phyloP scores from a whole-genome alignment of 2,113 vertebrate genomes.

The Silurus glanis region DNA sequence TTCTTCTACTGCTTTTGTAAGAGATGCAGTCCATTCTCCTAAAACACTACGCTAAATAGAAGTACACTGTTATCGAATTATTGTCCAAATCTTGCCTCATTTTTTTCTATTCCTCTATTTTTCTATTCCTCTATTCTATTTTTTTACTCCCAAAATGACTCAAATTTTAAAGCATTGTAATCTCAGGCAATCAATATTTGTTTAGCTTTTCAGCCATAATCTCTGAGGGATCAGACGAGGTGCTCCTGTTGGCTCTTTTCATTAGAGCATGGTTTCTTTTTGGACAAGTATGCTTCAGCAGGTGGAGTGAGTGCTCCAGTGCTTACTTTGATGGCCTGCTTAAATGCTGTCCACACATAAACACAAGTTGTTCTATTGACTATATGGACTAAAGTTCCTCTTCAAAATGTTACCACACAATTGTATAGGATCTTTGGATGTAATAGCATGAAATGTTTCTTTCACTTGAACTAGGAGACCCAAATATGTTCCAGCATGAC shows the following conservation, averaged over 20 bases:
- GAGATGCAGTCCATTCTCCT: not conserved
- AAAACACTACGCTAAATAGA: slow-evolving; percentile 28
- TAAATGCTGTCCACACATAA: not conserved
- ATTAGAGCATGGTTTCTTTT: not conserved
- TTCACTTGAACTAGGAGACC: too few relatives aligned
- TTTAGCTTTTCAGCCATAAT: slow-evolving; percentile 6
- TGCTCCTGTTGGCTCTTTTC: not conserved
- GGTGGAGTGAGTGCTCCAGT: not conserved
- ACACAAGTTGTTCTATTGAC: not conserved
- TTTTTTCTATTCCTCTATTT: not conserved
- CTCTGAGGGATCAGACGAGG: not conserved
- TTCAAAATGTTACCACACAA: too few relatives aligned
- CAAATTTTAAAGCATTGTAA: not conserved
- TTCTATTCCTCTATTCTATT: too few relatives aligned
- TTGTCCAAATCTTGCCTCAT: slow-evolving; percentile 27
- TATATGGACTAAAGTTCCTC: too few relatives aligned
- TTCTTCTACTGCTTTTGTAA: too few relatives aligned
- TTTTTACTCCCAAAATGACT: not conserved
- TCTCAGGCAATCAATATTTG: slow-evolving; percentile 9
- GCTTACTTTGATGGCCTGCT: not conserved
- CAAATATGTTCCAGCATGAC: too few relatives aligned
- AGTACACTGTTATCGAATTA: slow-evolving; percentile 36
- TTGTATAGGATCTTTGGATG: too few relatives aligned
- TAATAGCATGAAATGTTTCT: too few relatives aligned
- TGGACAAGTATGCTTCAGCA: not conserved